A percentile compares a stretch with the other conserved stretches of the same genome.
These are phyloP conservation scores for Epizoanthus fatuus DNA, from an alignment of 92 coral and sea anemone genomes.

Conservation along the genomic window DNA sequence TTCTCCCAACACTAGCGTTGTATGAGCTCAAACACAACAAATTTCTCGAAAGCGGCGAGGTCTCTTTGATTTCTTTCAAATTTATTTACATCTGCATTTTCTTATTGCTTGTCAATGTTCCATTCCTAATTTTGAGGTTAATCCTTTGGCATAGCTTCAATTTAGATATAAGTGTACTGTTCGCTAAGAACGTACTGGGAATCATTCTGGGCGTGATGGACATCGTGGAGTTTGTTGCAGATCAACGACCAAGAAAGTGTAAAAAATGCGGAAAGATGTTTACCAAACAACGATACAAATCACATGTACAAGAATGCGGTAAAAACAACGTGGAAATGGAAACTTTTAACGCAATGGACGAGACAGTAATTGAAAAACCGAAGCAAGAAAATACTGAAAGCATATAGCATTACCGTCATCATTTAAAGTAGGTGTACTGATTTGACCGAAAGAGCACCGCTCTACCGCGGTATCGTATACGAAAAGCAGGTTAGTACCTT, in stretches of 20 bases:
- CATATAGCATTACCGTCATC: too few species aligned
- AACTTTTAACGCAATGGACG: background rate
- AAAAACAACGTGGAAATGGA: background rate
- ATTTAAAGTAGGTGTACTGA: background rate
- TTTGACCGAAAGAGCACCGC: too few species aligned
- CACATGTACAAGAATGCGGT: constrained; percentile 50
- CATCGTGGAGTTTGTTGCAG: constrained; percentile 78
- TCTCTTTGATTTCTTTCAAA: constrained; percentile 79
- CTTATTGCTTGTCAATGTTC: constrained; percentile 81
- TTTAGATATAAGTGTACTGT: constrained; percentile 74
- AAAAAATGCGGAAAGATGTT: constrained; percentile 59
- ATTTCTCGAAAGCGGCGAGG: constrained; percentile 83
- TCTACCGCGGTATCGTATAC: too few species aligned
- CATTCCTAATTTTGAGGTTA: constrained; percentile 79
- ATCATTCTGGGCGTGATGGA: constrained; percentile 78
- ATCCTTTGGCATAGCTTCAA: constrained; percentile 75
- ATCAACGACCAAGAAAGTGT: constrained; percentile 81
- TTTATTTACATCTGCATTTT: constrained; percentile 77
- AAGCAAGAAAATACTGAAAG: background rate
- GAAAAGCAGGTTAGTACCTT: too few species aligned
- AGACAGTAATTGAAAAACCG: background rate
- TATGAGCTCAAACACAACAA: constrained; percentile 89
- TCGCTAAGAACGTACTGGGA: constrained; percentile 82
- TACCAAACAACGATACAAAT: constrained; percentile 57
- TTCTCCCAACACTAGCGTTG: constrained; percentile 85